Conservation (phyloP, 1,140 invertebrate species). For the Aphis craccivora region DNA sequence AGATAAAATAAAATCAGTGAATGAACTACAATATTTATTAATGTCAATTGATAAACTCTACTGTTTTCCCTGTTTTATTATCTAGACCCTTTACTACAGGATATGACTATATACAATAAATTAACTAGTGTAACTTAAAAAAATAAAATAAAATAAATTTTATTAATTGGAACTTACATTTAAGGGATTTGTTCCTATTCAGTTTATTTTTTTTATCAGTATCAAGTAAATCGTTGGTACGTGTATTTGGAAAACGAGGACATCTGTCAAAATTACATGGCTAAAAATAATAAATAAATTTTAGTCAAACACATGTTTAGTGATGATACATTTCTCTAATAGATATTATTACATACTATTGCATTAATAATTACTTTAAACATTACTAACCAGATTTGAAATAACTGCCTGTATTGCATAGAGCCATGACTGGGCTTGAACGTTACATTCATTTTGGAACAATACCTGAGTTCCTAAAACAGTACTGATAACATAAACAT, state of each 20-base stretch:
- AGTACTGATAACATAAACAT: conserved; percentile 70
- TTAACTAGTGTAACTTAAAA: conserved; percentile 42
- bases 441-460: conserved; percentile 68
- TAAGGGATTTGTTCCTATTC: conserved; percentile 47
- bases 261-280: conserved; percentile 52
- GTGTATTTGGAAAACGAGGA: conserved; percentile 30
- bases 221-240: neutral
- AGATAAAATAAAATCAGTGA: neutral
- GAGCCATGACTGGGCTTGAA: conserved; percentile 67
- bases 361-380: no score
- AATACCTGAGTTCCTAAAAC: conserved; percentile 68
- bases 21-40: conserved; percentile 18
- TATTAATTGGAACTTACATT: conserved; percentile 40
- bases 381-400: conserved; percentile 64
- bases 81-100: conserved; percentile 47
- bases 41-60: conserved; percentile 52
- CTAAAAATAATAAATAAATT: conserved; percentile 46
- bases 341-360: neutral
- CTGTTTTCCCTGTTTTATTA: conserved; percentile 53
- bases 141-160: neutral
- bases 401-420: conserved; percentile 67
- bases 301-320: neutral
- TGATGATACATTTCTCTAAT: neutral
- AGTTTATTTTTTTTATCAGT: conserved; percentile 45
- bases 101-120: conserved; percentile 40